Base-by-base conservation (phyloP, 2,888 invertebrate genomes). In the Scaptomyza polygonia region DNA sequence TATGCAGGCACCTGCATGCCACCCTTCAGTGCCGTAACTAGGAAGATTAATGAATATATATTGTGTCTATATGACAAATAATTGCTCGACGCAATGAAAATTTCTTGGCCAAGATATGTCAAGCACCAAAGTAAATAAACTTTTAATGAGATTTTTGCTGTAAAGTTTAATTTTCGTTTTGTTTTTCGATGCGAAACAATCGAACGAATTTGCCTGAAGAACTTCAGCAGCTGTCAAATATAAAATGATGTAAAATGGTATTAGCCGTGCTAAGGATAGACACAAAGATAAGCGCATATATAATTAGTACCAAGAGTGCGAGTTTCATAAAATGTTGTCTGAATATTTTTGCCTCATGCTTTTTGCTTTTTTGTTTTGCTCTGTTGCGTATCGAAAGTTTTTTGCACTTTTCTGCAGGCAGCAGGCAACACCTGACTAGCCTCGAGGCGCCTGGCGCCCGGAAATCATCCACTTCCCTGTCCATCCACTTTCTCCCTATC, bases 91-190 rank as follows among this genome's bases (percentile, higher is more conserved):
- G 21, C 51, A 56, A 69, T 45, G 64, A 68, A 58, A 76, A n/a
- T 5, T 34, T 63, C 61, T 27, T 29, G 42, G 56, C 49, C 53
- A 66, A 78, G 63, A 63, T 70, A 67, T 65, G 72, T 66, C 58
- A 63, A 63, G 47, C 57, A 48, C 27, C 29, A 55, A 43, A 0
- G n/a, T n/a, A 16, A 73, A 5, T 4, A 25, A 82, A 86, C 78
- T 86, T 82, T 82, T 86, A 82, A 82, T 82, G 82, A 83, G 83
- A 73, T 83, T 86, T 62, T 68, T 49, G 69, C 49, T 29, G 36
- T 4, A 62, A 70, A 72, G 34, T 67, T 67, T 61, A 18, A 12
- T n/a, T 45, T 64, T 57, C 52, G 7, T 43, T 66, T 53, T n/a
- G 16, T 21, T 42, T 52, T 48, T 25, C 14, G 47, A 27, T 49